Conservation (phyloP, 1,140 invertebrate species). For the Zaprionus inermis region DNA sequence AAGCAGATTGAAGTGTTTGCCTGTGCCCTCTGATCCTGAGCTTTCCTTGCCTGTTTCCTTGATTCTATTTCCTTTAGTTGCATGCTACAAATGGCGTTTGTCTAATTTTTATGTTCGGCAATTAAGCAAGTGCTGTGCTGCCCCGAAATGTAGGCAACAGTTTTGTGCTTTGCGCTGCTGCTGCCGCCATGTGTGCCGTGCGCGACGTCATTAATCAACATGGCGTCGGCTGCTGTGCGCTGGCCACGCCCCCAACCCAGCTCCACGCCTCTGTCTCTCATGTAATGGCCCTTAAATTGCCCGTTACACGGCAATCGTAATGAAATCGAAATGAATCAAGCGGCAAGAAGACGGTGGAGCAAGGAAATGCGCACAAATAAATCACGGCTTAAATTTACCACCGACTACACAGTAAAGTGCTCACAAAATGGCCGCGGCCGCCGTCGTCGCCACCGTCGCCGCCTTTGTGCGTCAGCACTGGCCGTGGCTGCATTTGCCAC, state of each 20-base stretch:
- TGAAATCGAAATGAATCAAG: constrained; percentile 61
- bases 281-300: constrained; percentile 57
- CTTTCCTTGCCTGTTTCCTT: no score
- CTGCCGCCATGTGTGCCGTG: constrained; percentile 53
- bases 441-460: no score
- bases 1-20: constrained; percentile 5
- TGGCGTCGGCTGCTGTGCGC: constrained; percentile 23
- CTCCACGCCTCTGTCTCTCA: background rate
- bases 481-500: constrained; percentile 11
- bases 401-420: constrained; percentile 30
- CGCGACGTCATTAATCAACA: constrained; percentile 65
- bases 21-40: no score
- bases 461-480: constrained; percentile 62
- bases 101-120: constrained; percentile 65
- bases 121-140: constrained; percentile 60
- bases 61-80: constrained; percentile 35
- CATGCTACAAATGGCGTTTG: constrained; percentile 63
- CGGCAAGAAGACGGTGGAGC: background rate
- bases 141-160: constrained; percentile 67
- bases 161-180: constrained; percentile 48
- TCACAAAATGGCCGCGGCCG: constrained; percentile 34
- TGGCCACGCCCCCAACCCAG: no score
- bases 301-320: constrained; percentile 69
- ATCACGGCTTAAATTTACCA: constrained; percentile 65
- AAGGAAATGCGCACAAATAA: constrained; percentile 66